Conservation (phyloP, 2,797 vertebrate species). For the Leucoraja ocellata region DNA sequence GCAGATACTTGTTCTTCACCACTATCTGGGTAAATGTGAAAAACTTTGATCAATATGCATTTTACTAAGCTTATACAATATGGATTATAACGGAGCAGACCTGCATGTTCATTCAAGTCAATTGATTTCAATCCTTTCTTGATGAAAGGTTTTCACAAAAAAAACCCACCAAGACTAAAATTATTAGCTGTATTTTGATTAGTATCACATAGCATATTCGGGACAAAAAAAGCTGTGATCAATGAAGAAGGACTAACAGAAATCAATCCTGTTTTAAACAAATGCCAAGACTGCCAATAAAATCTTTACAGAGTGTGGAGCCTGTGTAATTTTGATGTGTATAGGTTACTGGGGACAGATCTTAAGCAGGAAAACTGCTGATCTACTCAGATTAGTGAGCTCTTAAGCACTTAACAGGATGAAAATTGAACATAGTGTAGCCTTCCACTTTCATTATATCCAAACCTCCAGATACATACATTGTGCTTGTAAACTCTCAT, state of each 20-base stretch:
- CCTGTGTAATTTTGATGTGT: neutral
- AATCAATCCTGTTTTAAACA: conserved; percentile 9
- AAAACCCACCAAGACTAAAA: neutral
- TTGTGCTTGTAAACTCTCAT: too few relatives aligned
- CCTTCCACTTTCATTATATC: too few relatives aligned
- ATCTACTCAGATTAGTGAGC: too few relatives aligned
- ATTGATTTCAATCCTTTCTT: too few relatives aligned
- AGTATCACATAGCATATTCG: neutral
- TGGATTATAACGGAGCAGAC: neutral
- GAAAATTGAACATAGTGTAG: too few relatives aligned
- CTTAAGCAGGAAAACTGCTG: too few relatives aligned
- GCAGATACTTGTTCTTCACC: neutral
- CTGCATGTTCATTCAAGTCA: neutral
- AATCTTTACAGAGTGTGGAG: neutral
- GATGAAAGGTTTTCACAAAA: neutral
- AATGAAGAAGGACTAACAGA: neutral
- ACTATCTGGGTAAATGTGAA: neutral
- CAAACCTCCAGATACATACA: too few relatives aligned
- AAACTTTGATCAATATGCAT: neutral
- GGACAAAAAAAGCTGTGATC: neutral
- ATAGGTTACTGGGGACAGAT: too few relatives aligned
- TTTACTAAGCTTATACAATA: neutral
- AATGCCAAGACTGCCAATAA: neutral
- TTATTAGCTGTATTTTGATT: neutral
- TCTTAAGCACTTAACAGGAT: too few relatives aligned